A percentile compares a stretch with the other conserved stretches of the same genome.
Evolutionary conservation across 2,888 invertebrate genomes (phyloP).

Genomic region (Aplocera efformata): DNA sequence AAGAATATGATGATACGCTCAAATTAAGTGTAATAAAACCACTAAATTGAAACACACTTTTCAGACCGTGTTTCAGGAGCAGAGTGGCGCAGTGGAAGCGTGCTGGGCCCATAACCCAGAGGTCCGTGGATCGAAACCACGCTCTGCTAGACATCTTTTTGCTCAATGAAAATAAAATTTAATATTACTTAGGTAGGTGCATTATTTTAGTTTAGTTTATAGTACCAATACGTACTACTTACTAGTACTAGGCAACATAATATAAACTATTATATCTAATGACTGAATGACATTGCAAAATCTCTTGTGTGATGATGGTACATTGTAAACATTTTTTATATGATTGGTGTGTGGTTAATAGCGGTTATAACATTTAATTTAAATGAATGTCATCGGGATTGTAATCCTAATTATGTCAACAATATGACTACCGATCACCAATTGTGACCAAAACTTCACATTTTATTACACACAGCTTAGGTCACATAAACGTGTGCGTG

Average conservation of each 20-base stretch:
- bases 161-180: background rate
- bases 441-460: slow-evolving; percentile 25
- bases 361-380: slow-evolving; percentile 5
- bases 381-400: slow-evolving; percentile 4
- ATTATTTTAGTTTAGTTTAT: too few species aligned
- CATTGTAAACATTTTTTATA: too few species aligned
- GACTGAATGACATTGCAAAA: too few species aligned
- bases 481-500: slow-evolving; percentile 51
- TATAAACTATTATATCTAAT: too few species aligned
- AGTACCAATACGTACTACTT: too few species aligned
- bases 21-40: too few species aligned
- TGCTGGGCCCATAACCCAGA: slow-evolving; percentile 93
- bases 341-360: too few species aligned
- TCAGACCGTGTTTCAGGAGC: slow-evolving; percentile 51
- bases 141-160: slow-evolving; percentile 51
- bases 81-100: slow-evolving; percentile 91
- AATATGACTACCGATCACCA: slow-evolving; percentile 35
- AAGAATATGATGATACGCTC: too few species aligned
- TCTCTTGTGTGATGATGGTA: too few species aligned
- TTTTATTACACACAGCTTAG: slow-evolving; percentile 14
- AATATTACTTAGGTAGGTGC: too few species aligned
- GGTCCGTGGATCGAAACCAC: slow-evolving; percentile 93
- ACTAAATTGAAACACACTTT: too few species aligned
- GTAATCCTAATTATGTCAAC: slow-evolving; percentile 23
- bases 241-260: too few species aligned